Base-by-base conservation (phyloP, 2,797 vertebrate genomes). In the Smutsia gigantea region DNA sequence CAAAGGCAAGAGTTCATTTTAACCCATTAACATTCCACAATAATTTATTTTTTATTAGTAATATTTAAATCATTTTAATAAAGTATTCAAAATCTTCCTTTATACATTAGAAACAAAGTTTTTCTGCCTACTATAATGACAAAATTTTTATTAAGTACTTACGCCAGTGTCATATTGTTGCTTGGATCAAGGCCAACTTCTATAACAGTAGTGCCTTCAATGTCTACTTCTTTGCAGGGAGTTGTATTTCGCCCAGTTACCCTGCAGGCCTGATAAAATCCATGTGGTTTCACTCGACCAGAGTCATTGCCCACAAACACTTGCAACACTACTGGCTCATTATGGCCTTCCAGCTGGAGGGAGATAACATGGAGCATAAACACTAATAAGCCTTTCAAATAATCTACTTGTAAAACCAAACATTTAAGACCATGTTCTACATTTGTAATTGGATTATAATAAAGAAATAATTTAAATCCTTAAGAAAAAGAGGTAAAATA, bases 171-270 rank as follows among this genome's bases (percentile, higher is more conserved):
- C 99, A 99, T 99, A 95, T 99, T 99, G 99, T 99, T 99, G 98
- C 99, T 99, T 1, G 99, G 99, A 92, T 99, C 99, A 83, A 99
- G 98, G 97, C 99, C 98, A 17, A 99, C 99, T 98, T 99, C 99
- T 72, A 99, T 99, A 96, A 99, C 99, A 0, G 99, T 99, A 46
- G 99, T 99, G 53, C 99, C 99, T 94, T 99, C 99, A 10, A 99
- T 99, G 97, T 99, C 99, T 96, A 99, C 99, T 98, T 99, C 99
- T 97, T 99, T 99, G 98, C 99, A 99, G 91, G 99, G 99, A 7
- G 99, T 99, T 68, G 99, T 99, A 98, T 99, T 99, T 96, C 99
- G 99, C 59, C 99, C 99, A 0, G 99, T 99, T 27, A 99, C 99
- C 82, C 99, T 98, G 98, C 99, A 99, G 49, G 99, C 99, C 98